A percentile compares a stretch with the other conserved stretches of the same genome.
Evolutionary conservation across 1,140 invertebrate species (phyloP).

Genomic region (Arctopsyche grandis): DNA sequence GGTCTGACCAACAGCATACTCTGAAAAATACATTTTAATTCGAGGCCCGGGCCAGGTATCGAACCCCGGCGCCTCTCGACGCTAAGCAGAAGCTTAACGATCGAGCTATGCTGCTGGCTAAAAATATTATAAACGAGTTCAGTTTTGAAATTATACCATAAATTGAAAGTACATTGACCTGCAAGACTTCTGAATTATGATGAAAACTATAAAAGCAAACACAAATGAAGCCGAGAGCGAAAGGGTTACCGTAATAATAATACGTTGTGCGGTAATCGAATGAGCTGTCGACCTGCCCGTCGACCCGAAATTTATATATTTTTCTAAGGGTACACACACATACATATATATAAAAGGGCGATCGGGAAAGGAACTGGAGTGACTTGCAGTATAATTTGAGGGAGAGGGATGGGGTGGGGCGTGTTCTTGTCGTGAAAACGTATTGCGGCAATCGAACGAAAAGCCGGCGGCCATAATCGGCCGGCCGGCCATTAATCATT

Average conservation of each 20-base stretch:
- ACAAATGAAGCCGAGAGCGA: not conserved
- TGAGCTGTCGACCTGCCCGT: not conserved
- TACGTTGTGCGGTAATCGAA: not conserved
- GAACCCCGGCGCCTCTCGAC: too few species aligned
- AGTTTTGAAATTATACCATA: too few species aligned
- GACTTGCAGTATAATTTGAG: slow-evolving; percentile 5
- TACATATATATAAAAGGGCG: not conserved
- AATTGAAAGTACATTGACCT: too few species aligned
- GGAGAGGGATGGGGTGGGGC: not conserved
- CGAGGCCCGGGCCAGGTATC: too few species aligned
- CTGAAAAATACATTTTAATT: too few species aligned
- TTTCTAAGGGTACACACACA: not conserved
- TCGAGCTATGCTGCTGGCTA: too few species aligned
- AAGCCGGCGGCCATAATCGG: slow-evolving; percentile 26
- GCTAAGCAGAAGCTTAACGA: too few species aligned
- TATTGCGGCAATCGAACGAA: slow-evolving; percentile 22
- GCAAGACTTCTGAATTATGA: too few species aligned
- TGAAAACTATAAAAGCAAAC: not conserved
- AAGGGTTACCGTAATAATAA: not conserved
- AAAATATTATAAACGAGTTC: too few species aligned
- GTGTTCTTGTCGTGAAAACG: slow-evolving; percentile 23
- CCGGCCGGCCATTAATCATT: slow-evolving; percentile 35
- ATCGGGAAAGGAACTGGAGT: not conserved
- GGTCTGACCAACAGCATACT: too few species aligned
- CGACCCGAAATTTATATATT: slow-evolving; percentile 17